phyloP scores from a whole-genome alignment of 2,113 vertebrate genomes.

The Phocoena phocoena region DNA sequence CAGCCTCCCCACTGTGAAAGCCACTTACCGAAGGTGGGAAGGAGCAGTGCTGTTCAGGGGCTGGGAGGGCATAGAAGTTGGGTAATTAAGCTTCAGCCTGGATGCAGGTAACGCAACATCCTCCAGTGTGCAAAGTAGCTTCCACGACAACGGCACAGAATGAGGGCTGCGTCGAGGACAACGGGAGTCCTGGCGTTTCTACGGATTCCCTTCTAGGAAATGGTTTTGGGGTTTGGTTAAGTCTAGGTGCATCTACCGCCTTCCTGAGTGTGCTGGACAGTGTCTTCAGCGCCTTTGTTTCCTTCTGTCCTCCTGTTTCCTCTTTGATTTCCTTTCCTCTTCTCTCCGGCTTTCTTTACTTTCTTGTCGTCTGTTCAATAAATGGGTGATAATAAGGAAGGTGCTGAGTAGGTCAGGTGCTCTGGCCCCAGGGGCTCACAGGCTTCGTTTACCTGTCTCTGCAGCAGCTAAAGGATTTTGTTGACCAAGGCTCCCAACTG shows the following conservation, averaged over 20 bases:
- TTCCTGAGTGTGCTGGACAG: background rate
- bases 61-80: background rate
- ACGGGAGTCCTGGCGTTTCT: background rate
- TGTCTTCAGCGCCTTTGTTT: background rate
- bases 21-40: too few species aligned
- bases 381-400: background rate
- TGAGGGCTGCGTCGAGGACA: background rate
- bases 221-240: background rate
- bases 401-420: too few species aligned
- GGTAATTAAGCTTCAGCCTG: too few species aligned
- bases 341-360: background rate
- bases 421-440: background rate
- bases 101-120: background rate
- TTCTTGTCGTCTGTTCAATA: background rate
- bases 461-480: background rate
- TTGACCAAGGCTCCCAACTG: background rate
- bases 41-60: background rate
- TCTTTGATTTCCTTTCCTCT: background rate
- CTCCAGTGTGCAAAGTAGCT: background rate
- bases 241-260: background rate
- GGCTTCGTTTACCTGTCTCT: too few species aligned
- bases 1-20: background rate
- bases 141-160: accelerated
- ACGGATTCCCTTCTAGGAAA: too few species aligned
- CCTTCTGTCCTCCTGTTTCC: background rate